Percentiles rank a stretch among this genome's conserved stretches.
Conservation (phyloP, 2,113 vertebrate genomes). For the Nerophis lumbriciformis region DNA sequence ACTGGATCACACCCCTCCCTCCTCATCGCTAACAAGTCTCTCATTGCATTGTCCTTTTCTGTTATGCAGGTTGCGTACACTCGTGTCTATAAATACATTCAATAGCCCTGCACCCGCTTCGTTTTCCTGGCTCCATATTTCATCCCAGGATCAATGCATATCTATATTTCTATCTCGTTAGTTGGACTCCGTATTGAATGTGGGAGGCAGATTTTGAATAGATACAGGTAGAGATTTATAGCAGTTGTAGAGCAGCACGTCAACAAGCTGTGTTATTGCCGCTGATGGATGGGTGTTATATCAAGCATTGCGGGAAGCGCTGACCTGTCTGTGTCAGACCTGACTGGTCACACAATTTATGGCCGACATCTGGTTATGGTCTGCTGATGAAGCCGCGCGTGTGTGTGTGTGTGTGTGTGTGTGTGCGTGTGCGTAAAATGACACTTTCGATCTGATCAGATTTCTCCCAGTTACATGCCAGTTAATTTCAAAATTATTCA, state of each 20-base stretch:
- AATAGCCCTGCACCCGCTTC: slow-evolving; percentile 21
- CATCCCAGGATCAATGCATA: slow-evolving; percentile 63
- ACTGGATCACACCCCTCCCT: slow-evolving; percentile 3
- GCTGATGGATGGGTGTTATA: slow-evolving; percentile 66
- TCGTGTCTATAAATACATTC: slow-evolving; percentile 53
- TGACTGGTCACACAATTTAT: slow-evolving; percentile 57
- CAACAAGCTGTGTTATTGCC: slow-evolving; percentile 44
- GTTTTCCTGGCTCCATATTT: slow-evolving; percentile 24
- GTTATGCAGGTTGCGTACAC: slow-evolving; percentile 18
- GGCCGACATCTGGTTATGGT: slow-evolving; percentile 47
- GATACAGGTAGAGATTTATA: slow-evolving; percentile 24
- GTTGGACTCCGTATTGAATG: slow-evolving; percentile 34
- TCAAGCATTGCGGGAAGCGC: slow-evolving; percentile 48
- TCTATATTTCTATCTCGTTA: slow-evolving; percentile 53
- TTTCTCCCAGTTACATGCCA: slow-evolving; percentile 1
- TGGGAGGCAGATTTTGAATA: slow-evolving; percentile 27
- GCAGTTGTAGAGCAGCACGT: slow-evolving; percentile 19
- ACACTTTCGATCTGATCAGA: slow-evolving; percentile 36
- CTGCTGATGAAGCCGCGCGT: slow-evolving; percentile 36
- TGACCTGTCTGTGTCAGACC: slow-evolving; percentile 61
- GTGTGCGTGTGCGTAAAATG: slow-evolving; percentile 15
- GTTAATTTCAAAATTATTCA: no score
- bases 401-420: neutral
- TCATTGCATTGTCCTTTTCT: slow-evolving; percentile 20
- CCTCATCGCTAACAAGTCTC: slow-evolving; percentile 7